A percentile compares a stretch with the other conserved stretches of the same genome.
phyloP scores from a whole-genome alignment of 2,113 vertebrate genomes.

The Marcusenius ussheri region DNA sequence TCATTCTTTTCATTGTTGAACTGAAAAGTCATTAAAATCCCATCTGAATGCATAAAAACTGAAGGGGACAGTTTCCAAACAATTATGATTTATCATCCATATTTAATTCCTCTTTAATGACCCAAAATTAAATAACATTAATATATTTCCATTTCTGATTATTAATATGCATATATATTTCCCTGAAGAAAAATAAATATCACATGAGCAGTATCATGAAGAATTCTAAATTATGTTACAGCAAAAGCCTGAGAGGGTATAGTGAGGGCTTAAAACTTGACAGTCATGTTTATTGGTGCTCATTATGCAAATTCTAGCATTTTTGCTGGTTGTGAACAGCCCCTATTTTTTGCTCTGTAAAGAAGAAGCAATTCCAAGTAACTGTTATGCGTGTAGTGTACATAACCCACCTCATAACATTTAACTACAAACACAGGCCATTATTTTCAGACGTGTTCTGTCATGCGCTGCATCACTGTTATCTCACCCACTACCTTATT shows the following conservation, averaged over 20 bases:
- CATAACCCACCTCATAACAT: slow-evolving; percentile 8
- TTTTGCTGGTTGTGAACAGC: slow-evolving; percentile 5
- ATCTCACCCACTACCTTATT: not conserved
- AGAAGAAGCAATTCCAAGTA: slow-evolving; percentile 14
- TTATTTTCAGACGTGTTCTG: not conserved
- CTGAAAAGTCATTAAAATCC: not conserved
- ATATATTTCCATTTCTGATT: not conserved
- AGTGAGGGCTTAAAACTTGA: not conserved
- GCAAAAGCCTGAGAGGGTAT: not conserved
- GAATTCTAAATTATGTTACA: not conserved
- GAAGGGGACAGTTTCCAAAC: not conserved
- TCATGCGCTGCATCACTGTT: not conserved
- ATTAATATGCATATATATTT: not conserved
- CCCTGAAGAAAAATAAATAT: not conserved
- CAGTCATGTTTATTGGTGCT: not conserved
- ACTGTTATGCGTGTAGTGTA: slow-evolving; percentile 6
- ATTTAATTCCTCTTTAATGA: not conserved
- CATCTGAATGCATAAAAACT: not conserved
- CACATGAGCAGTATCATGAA: not conserved
- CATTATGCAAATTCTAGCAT: slow-evolving; percentile 14
- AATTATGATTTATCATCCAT: not conserved
- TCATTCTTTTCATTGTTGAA: not conserved
- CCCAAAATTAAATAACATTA: not conserved
- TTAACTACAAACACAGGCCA: slow-evolving; percentile 15
- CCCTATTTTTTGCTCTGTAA: slow-evolving; percentile 5